These are phyloP conservation scores for Sceloporus undulatus DNA, from an alignment of 2,113 vertebrate species.

Conservation along the genomic window DNA sequence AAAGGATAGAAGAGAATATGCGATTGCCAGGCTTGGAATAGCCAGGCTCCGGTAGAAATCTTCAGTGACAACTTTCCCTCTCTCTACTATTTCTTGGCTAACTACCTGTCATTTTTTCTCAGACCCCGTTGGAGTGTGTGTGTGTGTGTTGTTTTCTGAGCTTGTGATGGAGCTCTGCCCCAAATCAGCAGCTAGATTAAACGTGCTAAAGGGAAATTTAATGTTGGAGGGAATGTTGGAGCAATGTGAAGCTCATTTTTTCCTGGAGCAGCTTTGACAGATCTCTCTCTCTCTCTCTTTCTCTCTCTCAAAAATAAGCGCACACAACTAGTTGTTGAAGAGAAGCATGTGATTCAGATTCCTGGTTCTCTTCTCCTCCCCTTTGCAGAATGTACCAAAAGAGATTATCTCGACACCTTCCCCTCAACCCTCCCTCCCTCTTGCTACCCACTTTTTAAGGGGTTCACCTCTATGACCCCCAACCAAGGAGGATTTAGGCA, in stretches of 20 bases:
- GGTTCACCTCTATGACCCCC: slow-evolving; percentile 85
- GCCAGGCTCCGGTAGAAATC: slow-evolving; percentile 71
- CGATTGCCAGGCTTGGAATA: slow-evolving; percentile 74
- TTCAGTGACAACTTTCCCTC: slow-evolving; percentile 82
- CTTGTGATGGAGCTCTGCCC: slow-evolving; percentile 65
- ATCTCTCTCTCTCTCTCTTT: slow-evolving; percentile 51
- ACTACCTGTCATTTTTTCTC: slow-evolving; percentile 69
- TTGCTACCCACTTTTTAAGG: slow-evolving; percentile 45
- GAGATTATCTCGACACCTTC: slow-evolving; percentile 96
- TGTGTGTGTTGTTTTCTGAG: slow-evolving; percentile 47
- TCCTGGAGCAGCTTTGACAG: slow-evolving; percentile 57
- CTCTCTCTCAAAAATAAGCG: slow-evolving; percentile 43
- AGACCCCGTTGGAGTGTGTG: not conserved
- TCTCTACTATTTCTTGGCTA: slow-evolving; percentile 72
- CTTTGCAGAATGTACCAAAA: slow-evolving; percentile 84
- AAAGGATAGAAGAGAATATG: slow-evolving; percentile 41
- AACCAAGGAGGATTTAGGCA: slow-evolving; percentile 92
- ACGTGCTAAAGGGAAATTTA: slow-evolving; percentile 56
- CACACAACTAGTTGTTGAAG: slow-evolving; percentile 77
- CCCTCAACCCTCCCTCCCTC: slow-evolving; percentile 55
- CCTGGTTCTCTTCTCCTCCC: slow-evolving; percentile 73
- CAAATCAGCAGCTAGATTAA: slow-evolving; percentile 73
- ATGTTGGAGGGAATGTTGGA: slow-evolving; percentile 60
- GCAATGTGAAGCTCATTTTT: slow-evolving; percentile 69
- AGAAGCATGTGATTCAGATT: slow-evolving; percentile 94